Conservation (phyloP, 2,888 invertebrate genomes). For the Parnassius smintheus region DNA sequence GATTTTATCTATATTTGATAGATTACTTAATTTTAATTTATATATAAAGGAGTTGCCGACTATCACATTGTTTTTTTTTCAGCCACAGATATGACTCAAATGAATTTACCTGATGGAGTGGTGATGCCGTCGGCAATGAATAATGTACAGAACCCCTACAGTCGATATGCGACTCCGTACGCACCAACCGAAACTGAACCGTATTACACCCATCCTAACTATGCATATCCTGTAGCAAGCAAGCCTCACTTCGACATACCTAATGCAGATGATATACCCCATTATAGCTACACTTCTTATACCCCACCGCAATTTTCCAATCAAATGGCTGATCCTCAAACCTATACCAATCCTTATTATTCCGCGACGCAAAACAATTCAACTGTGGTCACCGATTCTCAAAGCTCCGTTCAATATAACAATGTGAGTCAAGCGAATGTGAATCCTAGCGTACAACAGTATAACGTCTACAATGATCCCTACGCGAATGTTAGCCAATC, state of each 20-base stretch:
- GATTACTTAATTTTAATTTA: no score
- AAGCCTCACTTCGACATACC: constrained; percentile 53
- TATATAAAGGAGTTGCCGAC: no score
- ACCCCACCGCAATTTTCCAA: constrained; percentile 61
- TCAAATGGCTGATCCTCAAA: constrained; percentile 54
- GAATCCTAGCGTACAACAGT: constrained; percentile 36
- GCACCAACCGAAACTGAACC: constrained; percentile 47
- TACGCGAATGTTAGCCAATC: constrained; percentile 40
- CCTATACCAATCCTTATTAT: constrained; percentile 62
- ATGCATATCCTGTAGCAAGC: constrained; percentile 48
- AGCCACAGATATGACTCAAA: constrained; percentile 62
- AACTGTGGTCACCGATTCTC: constrained; percentile 59
- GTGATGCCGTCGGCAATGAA: constrained; percentile 50
- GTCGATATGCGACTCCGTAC: constrained; percentile 51
- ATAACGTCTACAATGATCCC: constrained; percentile 39
- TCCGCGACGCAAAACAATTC: constrained; percentile 55
- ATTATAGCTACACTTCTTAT: constrained; percentile 57
- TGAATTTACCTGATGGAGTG: constrained; percentile 66
- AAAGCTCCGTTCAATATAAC: constrained; percentile 39
- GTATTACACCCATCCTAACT: constrained; percentile 48
- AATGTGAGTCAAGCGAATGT: constrained; percentile 37
- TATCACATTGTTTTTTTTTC: constrained; percentile 37
- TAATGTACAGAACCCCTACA: constrained; percentile 50
- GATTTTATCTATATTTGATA: no score
- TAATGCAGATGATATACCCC: constrained; percentile 40